These are phyloP conservation scores for Raja brachyura DNA, from an alignment of 2,113 vertebrate species.

Conservation along the genomic window DNA sequence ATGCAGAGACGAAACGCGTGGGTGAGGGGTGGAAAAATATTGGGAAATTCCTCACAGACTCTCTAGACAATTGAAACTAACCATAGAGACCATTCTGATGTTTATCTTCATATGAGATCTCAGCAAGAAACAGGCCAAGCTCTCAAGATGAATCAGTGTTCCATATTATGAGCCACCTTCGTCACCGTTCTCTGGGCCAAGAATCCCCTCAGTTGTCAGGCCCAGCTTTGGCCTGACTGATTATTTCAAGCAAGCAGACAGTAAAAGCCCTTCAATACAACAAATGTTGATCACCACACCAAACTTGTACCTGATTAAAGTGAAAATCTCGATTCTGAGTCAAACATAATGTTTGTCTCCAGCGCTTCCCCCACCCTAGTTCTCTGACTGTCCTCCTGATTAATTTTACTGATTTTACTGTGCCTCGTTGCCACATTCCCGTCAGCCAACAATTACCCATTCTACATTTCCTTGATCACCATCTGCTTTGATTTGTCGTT, in stretches of 20 bases:
- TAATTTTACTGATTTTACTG: no score
- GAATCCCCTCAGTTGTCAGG: neutral
- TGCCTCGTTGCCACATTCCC: no score
- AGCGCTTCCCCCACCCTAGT: neutral
- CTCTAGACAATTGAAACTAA: neutral
- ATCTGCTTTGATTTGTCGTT: no score
- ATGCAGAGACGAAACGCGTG: no score
- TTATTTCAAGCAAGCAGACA: neutral
- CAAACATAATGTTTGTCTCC: neutral
- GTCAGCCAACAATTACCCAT: no score
- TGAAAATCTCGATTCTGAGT: neutral
- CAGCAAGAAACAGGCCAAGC: neutral
- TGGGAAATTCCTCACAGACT: neutral
- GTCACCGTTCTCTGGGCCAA: neutral
- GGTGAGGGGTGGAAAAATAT: neutral
- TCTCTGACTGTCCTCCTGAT: no score
- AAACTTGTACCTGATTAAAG: no score
- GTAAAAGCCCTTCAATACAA: neutral
- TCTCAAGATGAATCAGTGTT: neutral
- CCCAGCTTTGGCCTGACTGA: neutral
- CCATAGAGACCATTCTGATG: neutral
- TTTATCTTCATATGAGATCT: neutral
- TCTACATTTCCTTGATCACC: no score
- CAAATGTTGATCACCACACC: neutral
- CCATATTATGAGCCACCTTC: neutral